These are phyloP conservation scores for Enteromius anoplus DNA, from an alignment of 2,797 vertebrate species.

Conservation along the genomic window DNA sequence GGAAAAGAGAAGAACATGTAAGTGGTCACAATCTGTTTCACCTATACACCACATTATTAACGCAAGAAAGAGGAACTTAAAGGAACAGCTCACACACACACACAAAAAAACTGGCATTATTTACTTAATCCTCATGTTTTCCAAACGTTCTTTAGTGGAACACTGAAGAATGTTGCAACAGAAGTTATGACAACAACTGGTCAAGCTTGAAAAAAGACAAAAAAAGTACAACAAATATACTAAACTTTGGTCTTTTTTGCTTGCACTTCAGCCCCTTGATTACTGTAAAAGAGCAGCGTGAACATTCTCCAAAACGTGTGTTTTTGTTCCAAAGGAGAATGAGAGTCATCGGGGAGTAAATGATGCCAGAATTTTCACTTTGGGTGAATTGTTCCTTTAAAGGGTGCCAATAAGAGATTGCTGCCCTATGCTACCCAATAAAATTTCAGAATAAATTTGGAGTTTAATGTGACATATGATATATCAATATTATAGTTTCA, in stretches of 20 bases:
- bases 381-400: conserved; percentile 5
- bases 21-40: conserved; percentile 6
- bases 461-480: conserved; percentile 2
- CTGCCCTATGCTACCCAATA: conserved; percentile 6
- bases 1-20: conserved; percentile 31
- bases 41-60: background rate
- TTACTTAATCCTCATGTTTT: conserved; percentile 10
- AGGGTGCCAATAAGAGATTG: background rate
- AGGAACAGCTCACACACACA: background rate
- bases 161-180: background rate
- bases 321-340: background rate
- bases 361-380: background rate
- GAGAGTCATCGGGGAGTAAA: background rate
- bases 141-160: conserved; percentile 1
- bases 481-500: background rate
- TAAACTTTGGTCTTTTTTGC: background rate
- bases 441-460: conserved; percentile 6
- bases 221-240: background rate
- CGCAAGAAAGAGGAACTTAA: background rate
- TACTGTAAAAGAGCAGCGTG: background rate
- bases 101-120: background rate
- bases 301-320: background rate
- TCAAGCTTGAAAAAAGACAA: background rate
- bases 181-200: background rate
- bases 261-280: background rate